Percentiles rank a stretch among this genome's conserved stretches.
Conservation (phyloP, 1,140 invertebrate genomes). For the Scaptomyza hsui region DNA sequence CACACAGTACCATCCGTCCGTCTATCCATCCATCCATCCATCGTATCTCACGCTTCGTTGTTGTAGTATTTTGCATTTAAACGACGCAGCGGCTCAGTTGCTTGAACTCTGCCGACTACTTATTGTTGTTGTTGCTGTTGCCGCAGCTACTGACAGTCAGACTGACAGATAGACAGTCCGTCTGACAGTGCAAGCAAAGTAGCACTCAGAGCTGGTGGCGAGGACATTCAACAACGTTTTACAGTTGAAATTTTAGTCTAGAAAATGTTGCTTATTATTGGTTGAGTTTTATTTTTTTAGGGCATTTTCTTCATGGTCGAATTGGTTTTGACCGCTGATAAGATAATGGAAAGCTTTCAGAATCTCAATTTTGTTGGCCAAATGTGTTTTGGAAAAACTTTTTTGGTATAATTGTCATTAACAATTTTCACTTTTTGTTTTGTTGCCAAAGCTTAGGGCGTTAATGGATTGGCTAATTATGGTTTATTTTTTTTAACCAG, state of each 20-base stretch:
- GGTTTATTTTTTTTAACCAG: too few species aligned
- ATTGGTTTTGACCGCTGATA: conserved; percentile 24
- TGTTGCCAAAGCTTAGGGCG: conserved; percentile 4
- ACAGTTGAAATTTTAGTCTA: conserved; percentile 2
- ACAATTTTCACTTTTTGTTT: too few species aligned
- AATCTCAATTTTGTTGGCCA: neutral
- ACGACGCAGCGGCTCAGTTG: conserved; percentile 23
- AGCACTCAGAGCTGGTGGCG: conserved; percentile 15
- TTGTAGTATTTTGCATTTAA: conserved; percentile 44
- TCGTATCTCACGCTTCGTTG: conserved; percentile 47
- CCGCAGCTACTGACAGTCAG: neutral
- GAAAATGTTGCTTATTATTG: neutral
- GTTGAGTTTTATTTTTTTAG: neutral
- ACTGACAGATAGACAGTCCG: conserved; percentile 11
- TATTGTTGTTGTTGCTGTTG: conserved; percentile 14
- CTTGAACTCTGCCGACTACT: conserved; percentile 41
- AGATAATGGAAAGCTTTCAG: conserved; percentile 35
- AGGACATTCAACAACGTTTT: conserved; percentile 21
- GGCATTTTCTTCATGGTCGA: neutral
- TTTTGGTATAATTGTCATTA: conserved; percentile 28
- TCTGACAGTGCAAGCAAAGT: conserved; percentile 15
- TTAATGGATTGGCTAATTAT: conserved; percentile 32
- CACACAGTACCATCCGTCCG: too few species aligned
- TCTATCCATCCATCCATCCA: neutral
- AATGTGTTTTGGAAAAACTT: neutral